A percentile compares a stretch with the other conserved stretches of the same genome.
Evolutionary conservation across 2,797 vertebrate genomes (phyloP).

Genomic region (Cetoscarus ocellatus): DNA sequence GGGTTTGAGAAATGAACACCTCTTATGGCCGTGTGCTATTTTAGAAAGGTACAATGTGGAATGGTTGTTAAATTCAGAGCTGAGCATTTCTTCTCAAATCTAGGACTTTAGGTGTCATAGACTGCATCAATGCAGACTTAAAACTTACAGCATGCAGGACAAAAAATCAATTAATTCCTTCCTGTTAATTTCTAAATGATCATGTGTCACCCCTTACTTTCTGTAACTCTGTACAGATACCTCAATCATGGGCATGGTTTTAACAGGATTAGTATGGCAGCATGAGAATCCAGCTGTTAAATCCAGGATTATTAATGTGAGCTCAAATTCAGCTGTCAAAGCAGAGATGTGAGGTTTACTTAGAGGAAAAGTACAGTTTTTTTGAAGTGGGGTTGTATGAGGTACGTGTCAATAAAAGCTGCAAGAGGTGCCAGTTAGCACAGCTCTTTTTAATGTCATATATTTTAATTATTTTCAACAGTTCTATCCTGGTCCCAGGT

Average conservation of each 20-base stretch:
- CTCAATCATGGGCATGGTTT: conserved; percentile 10
- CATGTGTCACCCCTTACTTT: not conserved
- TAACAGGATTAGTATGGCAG: conserved; percentile 23
- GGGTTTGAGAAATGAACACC: conserved; percentile 41
- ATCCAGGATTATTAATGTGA: conserved; percentile 40
- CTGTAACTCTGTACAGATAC: not conserved
- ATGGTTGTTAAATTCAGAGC: not conserved
- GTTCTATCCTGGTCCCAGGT: too few species aligned
- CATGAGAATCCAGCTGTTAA: conserved; percentile 19
- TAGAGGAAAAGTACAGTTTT: not conserved
- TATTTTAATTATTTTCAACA: too few species aligned
- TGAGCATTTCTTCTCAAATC: not conserved
- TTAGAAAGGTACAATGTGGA: not conserved
- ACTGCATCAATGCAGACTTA: not conserved
- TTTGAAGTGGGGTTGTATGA: too few species aligned
- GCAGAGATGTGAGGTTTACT: conserved; percentile 24
- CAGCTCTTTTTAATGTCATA: too few species aligned
- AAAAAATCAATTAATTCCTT: not conserved
- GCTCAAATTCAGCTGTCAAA: conserved; percentile 26
- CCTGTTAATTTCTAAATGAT: too few species aligned
- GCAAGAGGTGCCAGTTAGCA: too few species aligned
- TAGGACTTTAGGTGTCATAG: not conserved
- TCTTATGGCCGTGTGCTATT: conserved; percentile 21
- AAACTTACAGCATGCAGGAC: too few species aligned
- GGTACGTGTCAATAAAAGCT: too few species aligned